These are phyloP conservation scores for Galaxias olidus DNA, from an alignment of 2,797 vertebrate species.

Conservation along the genomic window DNA sequence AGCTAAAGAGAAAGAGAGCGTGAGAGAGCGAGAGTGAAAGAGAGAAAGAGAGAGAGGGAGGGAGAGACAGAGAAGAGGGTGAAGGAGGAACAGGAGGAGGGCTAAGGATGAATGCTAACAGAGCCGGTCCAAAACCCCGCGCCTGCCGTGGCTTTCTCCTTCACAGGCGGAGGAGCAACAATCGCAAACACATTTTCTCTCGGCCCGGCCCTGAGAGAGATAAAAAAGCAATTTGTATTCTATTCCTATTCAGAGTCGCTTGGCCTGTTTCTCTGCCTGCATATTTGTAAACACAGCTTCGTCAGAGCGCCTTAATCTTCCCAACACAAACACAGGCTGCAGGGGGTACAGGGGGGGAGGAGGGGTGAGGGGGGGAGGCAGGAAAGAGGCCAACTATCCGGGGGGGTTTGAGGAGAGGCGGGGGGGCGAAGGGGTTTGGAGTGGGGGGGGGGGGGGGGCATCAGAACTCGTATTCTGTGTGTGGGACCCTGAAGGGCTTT, in stretches of 20 bases:
- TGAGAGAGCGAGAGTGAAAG: slow-evolving; percentile 17
- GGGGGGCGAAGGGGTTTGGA: slow-evolving; percentile 30
- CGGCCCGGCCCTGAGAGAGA: slow-evolving; percentile 79
- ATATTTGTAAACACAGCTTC: slow-evolving; percentile 85
- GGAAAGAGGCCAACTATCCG: slow-evolving; percentile 1
- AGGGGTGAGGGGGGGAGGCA: slow-evolving; percentile 41
- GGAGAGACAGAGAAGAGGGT: slow-evolving; percentile 5
- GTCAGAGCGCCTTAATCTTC: slow-evolving; percentile 84
- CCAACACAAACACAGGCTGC: slow-evolving; percentile 75
- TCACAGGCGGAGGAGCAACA: slow-evolving; percentile 82
- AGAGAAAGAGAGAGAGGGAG: slow-evolving; percentile 10
- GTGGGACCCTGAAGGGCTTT: slow-evolving; percentile 37
- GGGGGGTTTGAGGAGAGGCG: neutral
- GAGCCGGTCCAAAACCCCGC: slow-evolving; percentile 76
- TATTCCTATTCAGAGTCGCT: slow-evolving; percentile 81
- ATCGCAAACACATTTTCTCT: slow-evolving; percentile 84
- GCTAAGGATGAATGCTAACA: slow-evolving; percentile 80
- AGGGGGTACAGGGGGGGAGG: slow-evolving; percentile 34
- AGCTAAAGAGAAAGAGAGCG: slow-evolving; percentile 10
- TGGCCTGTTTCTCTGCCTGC: slow-evolving; percentile 82
- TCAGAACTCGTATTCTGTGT: slow-evolving; percentile 43
- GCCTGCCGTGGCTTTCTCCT: slow-evolving; percentile 75
- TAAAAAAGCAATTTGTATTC: slow-evolving; percentile 87
- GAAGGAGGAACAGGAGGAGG: slow-evolving; percentile 19
- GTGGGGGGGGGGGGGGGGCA: slow-evolving; percentile 28